Conservation (phyloP, 2,797 vertebrate species). For the Periophthalmus magnuspinnatus region DNA sequence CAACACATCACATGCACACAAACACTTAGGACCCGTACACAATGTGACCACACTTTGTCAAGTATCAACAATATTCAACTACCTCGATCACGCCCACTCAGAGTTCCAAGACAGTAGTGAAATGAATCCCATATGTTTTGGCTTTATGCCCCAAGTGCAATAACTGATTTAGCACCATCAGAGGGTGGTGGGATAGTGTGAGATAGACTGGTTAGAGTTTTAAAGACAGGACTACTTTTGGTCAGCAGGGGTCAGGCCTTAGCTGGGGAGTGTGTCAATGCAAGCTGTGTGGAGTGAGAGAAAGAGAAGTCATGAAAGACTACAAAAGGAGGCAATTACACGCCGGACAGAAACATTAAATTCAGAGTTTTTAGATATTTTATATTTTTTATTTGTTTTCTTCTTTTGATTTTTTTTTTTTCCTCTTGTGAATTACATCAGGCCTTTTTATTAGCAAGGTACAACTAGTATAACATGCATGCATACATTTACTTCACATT, state of each 20-base stretch:
- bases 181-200: constrained; percentile 33
- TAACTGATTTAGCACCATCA: constrained; percentile 58
- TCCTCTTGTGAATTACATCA: background rate
- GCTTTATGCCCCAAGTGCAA: constrained; percentile 40
- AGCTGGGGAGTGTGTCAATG: constrained; percentile 54
- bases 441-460: too few relatives aligned
- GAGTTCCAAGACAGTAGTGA: constrained; percentile 16
- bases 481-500: background rate
- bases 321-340: constrained; percentile 49
- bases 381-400: too few relatives aligned
- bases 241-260: constrained; percentile 76
- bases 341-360: constrained; percentile 25
- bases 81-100: constrained; percentile 14
- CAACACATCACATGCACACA: constrained; percentile 29
- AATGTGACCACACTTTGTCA: background rate
- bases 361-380: too few relatives aligned
- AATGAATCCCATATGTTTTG: constrained; percentile 32
- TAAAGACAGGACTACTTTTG: constrained; percentile 59
- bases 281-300: constrained; percentile 28
- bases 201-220: constrained; percentile 48
- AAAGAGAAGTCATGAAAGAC: constrained; percentile 30
- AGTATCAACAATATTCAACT: constrained; percentile 11
- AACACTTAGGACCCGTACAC: constrained; percentile 19
- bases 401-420: background rate
- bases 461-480: too few relatives aligned